These are phyloP conservation scores for Toxostoma redivivum DNA, from an alignment of 2,113 vertebrate species.

Conservation along the genomic window DNA sequence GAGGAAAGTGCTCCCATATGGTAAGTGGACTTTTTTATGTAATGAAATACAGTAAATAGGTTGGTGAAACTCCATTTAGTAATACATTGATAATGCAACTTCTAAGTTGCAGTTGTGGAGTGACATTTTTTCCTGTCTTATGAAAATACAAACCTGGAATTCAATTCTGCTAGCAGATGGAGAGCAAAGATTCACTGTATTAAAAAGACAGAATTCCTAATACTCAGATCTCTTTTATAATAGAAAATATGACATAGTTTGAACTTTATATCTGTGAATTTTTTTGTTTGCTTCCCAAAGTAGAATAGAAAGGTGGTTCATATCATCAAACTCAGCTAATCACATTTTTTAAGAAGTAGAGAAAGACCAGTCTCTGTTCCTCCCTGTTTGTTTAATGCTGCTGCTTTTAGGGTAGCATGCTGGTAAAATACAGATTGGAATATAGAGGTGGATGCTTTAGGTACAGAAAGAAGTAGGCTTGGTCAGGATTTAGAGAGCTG, in stretches of 20 bases:
- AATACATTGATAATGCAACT: not conserved
- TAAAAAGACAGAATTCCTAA: not conserved
- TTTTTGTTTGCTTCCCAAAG: not conserved
- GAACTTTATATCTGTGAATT: not conserved
- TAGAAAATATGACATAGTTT: not conserved
- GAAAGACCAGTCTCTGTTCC: not conserved
- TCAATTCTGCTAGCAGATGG: not conserved
- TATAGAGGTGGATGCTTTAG: not conserved
- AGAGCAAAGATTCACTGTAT: not conserved
- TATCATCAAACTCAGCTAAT: not conserved
- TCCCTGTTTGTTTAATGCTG: not conserved
- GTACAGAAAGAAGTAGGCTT: not conserved
- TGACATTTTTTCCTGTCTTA: not conserved
- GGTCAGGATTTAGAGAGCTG: not conserved
- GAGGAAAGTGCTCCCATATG: not conserved
- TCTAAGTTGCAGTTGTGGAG: not conserved
- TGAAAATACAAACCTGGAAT: not conserved
- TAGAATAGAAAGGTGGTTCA: not conserved
- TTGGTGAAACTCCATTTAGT: not conserved
- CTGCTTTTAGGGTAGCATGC: not conserved
- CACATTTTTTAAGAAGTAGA: not conserved
- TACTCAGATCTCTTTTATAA: not conserved
- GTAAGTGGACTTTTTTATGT: not conserved
- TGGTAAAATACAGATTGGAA: not conserved
- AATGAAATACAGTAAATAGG: not conserved